Evolutionary conservation across 2,113 vertebrate species (phyloP).

Genomic region (Catharus bicknelli): DNA sequence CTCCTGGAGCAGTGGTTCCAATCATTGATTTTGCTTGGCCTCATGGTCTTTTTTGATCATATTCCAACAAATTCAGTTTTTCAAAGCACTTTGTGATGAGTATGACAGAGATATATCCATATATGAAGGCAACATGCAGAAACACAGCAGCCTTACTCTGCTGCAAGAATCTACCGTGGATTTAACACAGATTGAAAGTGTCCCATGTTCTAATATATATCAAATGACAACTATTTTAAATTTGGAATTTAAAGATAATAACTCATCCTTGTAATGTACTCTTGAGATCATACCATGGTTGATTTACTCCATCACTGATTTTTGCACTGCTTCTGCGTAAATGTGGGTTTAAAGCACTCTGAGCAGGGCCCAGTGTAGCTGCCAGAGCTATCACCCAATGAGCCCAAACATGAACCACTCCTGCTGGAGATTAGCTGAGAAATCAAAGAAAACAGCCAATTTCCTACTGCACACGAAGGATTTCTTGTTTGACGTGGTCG

Average conservation of each 20-base stretch:
- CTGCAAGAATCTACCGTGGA: not conserved
- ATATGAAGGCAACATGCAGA: not conserved
- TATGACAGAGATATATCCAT: not conserved
- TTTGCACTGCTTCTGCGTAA: not conserved
- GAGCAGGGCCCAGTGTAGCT: not conserved
- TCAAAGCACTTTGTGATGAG: not conserved
- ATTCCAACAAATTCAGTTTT: not conserved
- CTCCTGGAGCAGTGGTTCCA: not conserved
- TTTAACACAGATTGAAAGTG: not conserved
- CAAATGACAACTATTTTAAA: not conserved
- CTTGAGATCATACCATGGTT: not conserved
- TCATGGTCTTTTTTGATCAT: not conserved
- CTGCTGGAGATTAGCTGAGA: not conserved
- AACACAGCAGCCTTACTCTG: not conserved
- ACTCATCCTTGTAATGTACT: not conserved
- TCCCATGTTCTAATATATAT: not conserved
- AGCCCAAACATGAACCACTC: not conserved
- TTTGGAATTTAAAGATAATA: not conserved
- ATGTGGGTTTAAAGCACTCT: not conserved
- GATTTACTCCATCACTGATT: not conserved
- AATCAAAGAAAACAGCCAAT: conserved; percentile 19
- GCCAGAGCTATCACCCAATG: not conserved
- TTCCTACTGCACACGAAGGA: not conserved
- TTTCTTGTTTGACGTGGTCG: not conserved
- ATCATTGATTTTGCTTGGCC: not conserved